Base-by-base conservation (phyloP, 1,140 invertebrate genomes). In the Sitophilus oryzae region DNA sequence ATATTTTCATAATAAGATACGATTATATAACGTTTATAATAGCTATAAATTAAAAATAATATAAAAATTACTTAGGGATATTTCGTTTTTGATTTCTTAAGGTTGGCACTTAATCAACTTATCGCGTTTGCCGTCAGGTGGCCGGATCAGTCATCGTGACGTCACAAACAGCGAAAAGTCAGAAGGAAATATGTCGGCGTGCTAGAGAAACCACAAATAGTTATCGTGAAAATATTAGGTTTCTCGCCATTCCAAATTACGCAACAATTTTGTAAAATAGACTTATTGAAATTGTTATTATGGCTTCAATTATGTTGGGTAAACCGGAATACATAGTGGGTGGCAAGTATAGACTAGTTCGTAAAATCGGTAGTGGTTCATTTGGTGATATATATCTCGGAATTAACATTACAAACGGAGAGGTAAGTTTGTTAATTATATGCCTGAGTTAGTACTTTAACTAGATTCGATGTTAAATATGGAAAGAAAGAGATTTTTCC, bases 371-470 rank as follows among this genome's bases (percentile, higher is more conserved):
- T 71, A 95, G 92, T 73, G 96, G 96, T 62, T 98, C 95, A 2
- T 99, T 99, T 77, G 96, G 96, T 71, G 96, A 98, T 76, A 98
- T 99, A 72, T 98, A 96, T 76, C 80, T 98, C 65, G 94, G 90
- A 59, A 94, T 97, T 74, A 97, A 96, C 79, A 85, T 94, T 68
- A 82, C 85, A 67, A 96, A 93, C 84, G 95, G 94, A 74, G 95
- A 97, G 84, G 71, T 71, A 62, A 68, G 62, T 58, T 49, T 44
- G 4, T 14, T 58, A 34, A 14, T 15, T 34, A 48, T 20, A 1
- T 5, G 5, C 16, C 19, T 16, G 10, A 1, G 19, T 19, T 16
- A 4, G 6, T 21, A 43, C 19, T 20, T 4, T 38, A 1, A 38
- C 6, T 38, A 38, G 6, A n/a, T 38, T 38, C 2, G 1, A n/a